Conservation (phyloP, 2,113 vertebrate species). For the Heliornis fulica region DNA sequence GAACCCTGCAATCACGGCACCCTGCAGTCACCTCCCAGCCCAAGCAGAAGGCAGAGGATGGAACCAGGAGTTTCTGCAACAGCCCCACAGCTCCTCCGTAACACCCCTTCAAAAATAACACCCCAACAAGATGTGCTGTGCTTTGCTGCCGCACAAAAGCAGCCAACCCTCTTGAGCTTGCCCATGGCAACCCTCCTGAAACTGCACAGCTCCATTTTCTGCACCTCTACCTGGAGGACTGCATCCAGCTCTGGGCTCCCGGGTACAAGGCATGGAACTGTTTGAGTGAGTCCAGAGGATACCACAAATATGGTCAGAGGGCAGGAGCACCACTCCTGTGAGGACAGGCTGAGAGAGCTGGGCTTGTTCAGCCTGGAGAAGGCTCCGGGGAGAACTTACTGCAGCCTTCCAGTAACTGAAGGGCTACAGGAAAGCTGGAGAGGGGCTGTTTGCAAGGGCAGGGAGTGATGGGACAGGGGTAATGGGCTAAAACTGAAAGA, state of each 20-base stretch:
- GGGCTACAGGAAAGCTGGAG: neutral
- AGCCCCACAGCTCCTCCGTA: fast-evolving
- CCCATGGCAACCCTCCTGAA: fast-evolving
- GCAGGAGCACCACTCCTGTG: too few relatives aligned
- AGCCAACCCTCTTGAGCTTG: neutral
- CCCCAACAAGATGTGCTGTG: neutral
- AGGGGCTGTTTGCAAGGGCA: too few relatives aligned
- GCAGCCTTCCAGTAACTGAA: neutral
- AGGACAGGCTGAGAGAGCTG: neutral
- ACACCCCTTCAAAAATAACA: neutral
- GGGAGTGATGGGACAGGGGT: too few relatives aligned
- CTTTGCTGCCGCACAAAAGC: neutral
- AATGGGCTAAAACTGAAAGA: too few relatives aligned
- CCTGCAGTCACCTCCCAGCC: neutral
- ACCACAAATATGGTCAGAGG: fast-evolving
- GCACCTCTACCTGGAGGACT: too few relatives aligned
- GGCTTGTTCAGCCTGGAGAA: too few relatives aligned
- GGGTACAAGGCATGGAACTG: too few relatives aligned
- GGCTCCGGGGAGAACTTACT: fast-evolving
- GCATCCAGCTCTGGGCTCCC: too few relatives aligned
- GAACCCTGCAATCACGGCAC: neutral
- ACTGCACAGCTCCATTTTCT: too few relatives aligned
- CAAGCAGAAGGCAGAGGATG: neutral
- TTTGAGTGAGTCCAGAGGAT: neutral
- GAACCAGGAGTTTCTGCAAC: neutral